Conservation (phyloP, 2,888 invertebrate genomes). For the Epistrophella euchroma region DNA sequence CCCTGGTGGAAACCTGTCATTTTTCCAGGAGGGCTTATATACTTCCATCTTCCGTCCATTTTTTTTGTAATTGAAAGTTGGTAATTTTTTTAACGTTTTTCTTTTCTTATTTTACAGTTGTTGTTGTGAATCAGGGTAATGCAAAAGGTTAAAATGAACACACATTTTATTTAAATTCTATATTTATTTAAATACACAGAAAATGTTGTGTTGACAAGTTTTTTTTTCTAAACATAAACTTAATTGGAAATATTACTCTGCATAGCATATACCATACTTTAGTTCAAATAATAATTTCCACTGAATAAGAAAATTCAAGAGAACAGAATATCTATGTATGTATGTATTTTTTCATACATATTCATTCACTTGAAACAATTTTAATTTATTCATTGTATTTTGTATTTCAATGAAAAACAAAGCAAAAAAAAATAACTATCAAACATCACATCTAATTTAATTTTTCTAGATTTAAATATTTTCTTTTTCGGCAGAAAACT, state of each 20-base stretch:
- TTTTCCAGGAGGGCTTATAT: too few species aligned
- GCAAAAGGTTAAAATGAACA: not conserved
- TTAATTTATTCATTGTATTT: constrained; percentile 16
- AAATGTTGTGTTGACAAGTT: constrained; percentile 52
- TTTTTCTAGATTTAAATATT: constrained; percentile 27
- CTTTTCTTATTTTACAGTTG: too few species aligned
- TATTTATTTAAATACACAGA: constrained; percentile 32
- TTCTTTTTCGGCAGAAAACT: constrained; percentile 10
- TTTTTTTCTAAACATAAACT: constrained; percentile 50
- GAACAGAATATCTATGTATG: not conserved
- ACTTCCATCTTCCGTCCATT: too few species aligned
- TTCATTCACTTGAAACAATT: constrained; percentile 42
- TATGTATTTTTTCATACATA: constrained; percentile 28
- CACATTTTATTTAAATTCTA: constrained; percentile 14
- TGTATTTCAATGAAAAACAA: constrained; percentile 36
- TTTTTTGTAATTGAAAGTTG: too few species aligned
- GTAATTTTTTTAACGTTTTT: too few species aligned
- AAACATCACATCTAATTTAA: constrained; percentile 49
- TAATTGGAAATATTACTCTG: constrained; percentile 46
- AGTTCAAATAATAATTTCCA: constrained; percentile 11
- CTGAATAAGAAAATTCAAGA: constrained; percentile 6
- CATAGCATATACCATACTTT: constrained; percentile 16
- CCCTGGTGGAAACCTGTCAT: too few species aligned
- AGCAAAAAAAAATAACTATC: constrained; percentile 8
- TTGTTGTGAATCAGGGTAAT: not conserved